Conservation (phyloP, 2,113 vertebrate species). For the Elachura formosa region DNA sequence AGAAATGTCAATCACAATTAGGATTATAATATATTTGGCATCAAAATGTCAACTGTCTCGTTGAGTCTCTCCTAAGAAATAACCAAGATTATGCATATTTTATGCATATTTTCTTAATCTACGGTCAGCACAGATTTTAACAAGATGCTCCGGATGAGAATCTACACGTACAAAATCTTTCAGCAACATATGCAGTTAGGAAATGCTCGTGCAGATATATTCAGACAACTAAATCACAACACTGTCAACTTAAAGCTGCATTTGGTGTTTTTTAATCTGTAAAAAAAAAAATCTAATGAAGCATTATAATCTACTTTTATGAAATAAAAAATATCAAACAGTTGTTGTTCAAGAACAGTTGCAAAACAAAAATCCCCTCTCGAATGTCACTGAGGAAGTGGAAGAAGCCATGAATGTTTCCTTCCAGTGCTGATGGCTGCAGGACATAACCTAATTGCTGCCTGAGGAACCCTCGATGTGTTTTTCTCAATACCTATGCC, state of each 20-base stretch:
- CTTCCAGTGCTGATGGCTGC: constrained; percentile 3
- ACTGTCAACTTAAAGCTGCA: background rate
- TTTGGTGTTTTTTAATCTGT: background rate
- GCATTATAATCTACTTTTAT: background rate
- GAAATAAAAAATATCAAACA: background rate
- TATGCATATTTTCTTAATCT: background rate
- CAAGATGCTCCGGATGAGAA: background rate
- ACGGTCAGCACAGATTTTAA: background rate
- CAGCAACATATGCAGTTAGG: background rate
- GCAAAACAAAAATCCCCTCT: constrained; percentile 37
- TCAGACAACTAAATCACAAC: background rate
- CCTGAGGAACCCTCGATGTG: constrained; percentile 30
- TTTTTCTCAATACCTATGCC: constrained; percentile 56
- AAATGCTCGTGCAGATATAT: background rate
- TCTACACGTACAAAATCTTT: background rate
- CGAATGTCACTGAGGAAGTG: background rate
- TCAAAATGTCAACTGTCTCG: background rate
- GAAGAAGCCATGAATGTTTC: constrained; percentile 16
- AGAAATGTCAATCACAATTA: constrained; percentile 37
- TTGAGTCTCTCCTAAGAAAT: background rate
- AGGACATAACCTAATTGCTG: constrained; percentile 62
- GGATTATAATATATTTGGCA: background rate
- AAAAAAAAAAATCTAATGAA: background rate
- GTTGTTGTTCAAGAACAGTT: background rate
- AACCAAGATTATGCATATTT: background rate